phyloP scores from a whole-genome alignment of 1,140 invertebrate species.

The Catajapyx aquilonaris region DNA sequence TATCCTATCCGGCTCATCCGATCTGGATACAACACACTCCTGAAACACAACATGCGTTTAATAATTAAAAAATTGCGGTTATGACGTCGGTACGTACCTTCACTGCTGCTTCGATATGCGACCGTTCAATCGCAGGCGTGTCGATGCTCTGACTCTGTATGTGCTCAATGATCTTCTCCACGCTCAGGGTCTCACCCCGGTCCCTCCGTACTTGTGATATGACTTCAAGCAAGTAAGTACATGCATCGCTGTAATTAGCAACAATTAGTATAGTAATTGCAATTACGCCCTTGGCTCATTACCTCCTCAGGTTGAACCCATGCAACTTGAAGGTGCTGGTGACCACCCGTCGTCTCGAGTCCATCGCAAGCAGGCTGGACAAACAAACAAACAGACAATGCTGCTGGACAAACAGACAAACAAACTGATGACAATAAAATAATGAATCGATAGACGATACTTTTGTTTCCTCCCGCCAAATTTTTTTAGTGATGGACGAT shows the following conservation, averaged over 20 bases:
- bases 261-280: slow-evolving; percentile 6
- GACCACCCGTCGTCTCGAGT: too few relatives aligned
- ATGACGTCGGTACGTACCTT: slow-evolving; percentile 22
- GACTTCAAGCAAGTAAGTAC: slow-evolving; percentile 29
- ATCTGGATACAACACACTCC: slow-evolving; percentile 42
- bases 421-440: too few relatives aligned
- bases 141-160: slow-evolving; percentile 48
- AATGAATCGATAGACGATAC: too few relatives aligned
- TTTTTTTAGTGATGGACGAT: too few relatives aligned
- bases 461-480: too few relatives aligned
- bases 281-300: slow-evolving; percentile 7
- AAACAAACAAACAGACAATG: too few relatives aligned
- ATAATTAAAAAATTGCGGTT: slow-evolving; percentile 5
- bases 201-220: slow-evolving; percentile 26
- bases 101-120: slow-evolving; percentile 47
- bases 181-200: slow-evolving; percentile 29
- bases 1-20: slow-evolving; percentile 52
- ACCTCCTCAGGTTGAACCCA: slow-evolving; percentile 26
- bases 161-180: slow-evolving; percentile 38
- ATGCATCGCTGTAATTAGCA: slow-evolving; percentile 32
- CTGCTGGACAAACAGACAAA: too few relatives aligned
- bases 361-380: too few relatives aligned
- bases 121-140: slow-evolving; percentile 42
- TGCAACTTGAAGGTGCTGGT: slow-evolving; percentile 28
- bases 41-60: slow-evolving; percentile 13